Evolutionary conservation across 2,113 vertebrate genomes (phyloP).

Genomic region (Notarius quadriscutis): DNA sequence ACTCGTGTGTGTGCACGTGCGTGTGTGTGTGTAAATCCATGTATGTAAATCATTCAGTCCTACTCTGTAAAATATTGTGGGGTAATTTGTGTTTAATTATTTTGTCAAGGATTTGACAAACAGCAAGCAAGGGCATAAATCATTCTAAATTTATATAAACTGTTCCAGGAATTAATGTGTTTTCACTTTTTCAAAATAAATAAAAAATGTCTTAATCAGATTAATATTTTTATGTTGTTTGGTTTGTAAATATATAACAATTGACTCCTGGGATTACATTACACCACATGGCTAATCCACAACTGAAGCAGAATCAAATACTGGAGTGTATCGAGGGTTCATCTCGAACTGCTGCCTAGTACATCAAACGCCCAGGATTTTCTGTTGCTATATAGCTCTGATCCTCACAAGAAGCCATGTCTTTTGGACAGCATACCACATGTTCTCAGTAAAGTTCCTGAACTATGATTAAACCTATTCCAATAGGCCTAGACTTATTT

Average conservation of each 20-base stretch:
- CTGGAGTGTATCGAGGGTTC: not conserved
- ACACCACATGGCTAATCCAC: conserved; percentile 3
- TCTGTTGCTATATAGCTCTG: not conserved
- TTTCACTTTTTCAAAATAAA: not conserved
- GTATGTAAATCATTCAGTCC: not conserved
- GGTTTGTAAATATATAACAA: conserved; percentile 4
- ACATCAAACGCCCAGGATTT: not conserved
- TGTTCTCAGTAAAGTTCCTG: not conserved
- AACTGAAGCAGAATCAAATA: conserved; percentile 5
- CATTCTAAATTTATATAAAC: not conserved
- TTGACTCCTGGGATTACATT: not conserved
- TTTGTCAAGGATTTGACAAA: not conserved
- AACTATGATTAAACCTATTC: not conserved
- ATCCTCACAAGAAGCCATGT: not conserved
- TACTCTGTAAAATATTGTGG: not conserved
- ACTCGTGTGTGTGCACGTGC: too few relatives aligned
- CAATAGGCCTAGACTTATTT: not conserved
- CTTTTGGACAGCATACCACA: not conserved
- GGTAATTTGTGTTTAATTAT: not conserved
- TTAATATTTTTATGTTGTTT: not conserved
- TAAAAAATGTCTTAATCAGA: not conserved
- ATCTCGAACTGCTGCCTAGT: not conserved
- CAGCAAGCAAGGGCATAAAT: not conserved
- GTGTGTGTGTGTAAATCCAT: too few relatives aligned
- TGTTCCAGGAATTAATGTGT: not conserved